phyloP scores from a whole-genome alignment of 2,797 vertebrate species.

The Trachurus trachurus region DNA sequence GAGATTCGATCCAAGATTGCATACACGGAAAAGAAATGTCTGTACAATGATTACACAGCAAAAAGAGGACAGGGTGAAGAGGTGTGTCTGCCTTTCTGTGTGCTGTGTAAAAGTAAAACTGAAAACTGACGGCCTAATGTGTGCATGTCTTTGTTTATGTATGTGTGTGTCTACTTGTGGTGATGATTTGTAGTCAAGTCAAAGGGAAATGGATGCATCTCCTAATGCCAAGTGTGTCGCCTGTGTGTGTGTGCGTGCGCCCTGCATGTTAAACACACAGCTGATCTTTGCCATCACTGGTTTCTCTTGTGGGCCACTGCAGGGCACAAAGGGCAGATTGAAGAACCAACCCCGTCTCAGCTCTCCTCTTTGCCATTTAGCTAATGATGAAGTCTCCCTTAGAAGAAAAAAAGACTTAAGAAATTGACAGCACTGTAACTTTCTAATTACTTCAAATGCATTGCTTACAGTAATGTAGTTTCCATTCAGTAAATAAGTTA shows the following conservation, averaged over 20 bases:
- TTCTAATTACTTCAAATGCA: conserved; percentile 6
- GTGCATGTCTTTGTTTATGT: not conserved
- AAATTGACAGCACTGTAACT: conserved; percentile 1
- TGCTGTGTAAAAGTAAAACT: not conserved
- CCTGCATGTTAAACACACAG: conserved; percentile 86
- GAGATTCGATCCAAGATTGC: conserved; percentile 34
- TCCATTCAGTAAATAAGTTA: conserved; percentile 1
- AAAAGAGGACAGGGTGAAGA: conserved; percentile 12
- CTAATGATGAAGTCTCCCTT: conserved; percentile 58
- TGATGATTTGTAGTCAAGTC: conserved; percentile 74
- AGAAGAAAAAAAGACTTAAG: not conserved
- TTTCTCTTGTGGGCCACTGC: conserved; percentile 73
- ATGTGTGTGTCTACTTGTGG: conserved; percentile 3
- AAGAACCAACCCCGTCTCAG: conserved; percentile 63
- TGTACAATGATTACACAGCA: not conserved
- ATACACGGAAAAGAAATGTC: conserved; percentile 15
- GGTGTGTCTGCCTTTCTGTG: not conserved
- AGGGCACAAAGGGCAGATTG: conserved; percentile 86
- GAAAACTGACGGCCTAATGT: conserved; percentile 1
- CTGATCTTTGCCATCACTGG: conserved; percentile 83
- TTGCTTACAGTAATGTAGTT: not conserved
- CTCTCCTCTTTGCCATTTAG: conserved; percentile 56
- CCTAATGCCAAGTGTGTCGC: conserved; percentile 65
- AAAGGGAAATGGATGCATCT: conserved; percentile 61
- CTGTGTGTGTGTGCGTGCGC: conserved; percentile 74